Conservation (phyloP, 1,140 invertebrate genomes). For the Conus betulinus region DNA sequence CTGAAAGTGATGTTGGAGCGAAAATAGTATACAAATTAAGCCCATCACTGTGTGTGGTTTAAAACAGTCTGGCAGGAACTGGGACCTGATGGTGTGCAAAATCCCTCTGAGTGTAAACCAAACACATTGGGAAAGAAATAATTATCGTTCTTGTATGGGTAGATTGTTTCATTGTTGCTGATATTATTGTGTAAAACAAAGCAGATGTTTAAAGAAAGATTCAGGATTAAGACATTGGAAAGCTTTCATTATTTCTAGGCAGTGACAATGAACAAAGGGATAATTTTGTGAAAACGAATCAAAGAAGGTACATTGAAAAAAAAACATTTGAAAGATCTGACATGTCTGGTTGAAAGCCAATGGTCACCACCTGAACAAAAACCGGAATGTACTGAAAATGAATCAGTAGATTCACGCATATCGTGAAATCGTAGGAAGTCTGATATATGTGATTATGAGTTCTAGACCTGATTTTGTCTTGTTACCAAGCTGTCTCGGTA, state of each 20-base stretch:
- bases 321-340: no score
- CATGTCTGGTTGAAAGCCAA: no score
- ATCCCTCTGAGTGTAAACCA: constrained; percentile 11
- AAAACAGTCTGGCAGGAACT: constrained; percentile 33
- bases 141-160: constrained; percentile 30
- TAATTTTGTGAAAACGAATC: not conserved
- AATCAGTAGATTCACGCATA: no score
- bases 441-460: no score
- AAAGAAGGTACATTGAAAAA: not conserved
- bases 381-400: no score
- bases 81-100: constrained; percentile 19
- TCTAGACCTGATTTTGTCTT: no score
- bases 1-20: not conserved
- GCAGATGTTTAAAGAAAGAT: constrained; percentile 27
- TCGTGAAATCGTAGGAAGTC: no score
- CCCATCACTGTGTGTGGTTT: constrained; percentile 14
- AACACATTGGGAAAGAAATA: not conserved
- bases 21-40: not conserved
- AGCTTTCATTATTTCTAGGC: constrained; percentile 20
- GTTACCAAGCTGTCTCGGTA: no score
- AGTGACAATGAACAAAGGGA: constrained; percentile 15
- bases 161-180: constrained; percentile 33
- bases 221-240: constrained; percentile 28
- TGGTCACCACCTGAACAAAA: no score
- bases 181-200: constrained; percentile 2